phyloP scores from a whole-genome alignment of 2,113 vertebrate genomes.

The Trachemys scripta region DNA sequence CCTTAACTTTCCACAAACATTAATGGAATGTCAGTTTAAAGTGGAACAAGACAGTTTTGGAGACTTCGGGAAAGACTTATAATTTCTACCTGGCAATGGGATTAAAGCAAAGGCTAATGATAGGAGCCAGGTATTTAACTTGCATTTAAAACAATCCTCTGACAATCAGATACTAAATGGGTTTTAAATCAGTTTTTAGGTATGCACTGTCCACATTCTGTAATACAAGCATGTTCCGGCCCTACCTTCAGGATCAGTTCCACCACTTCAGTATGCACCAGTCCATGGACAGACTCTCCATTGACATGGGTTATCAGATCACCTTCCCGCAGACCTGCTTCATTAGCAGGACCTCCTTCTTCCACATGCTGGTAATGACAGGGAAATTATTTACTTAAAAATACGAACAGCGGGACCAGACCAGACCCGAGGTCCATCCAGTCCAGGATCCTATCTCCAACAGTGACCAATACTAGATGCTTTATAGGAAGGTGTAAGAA shows the following conservation, averaged over 20 bases:
- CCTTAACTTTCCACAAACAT: not conserved
- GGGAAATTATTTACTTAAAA: not conserved
- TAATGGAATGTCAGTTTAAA: not conserved
- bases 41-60: not conserved
- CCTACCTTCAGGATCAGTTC: slow-evolving; percentile 96
- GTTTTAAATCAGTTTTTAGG: not conserved
- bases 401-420: not conserved
- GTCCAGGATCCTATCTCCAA: not conserved
- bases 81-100: not conserved
- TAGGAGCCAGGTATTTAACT: not conserved
- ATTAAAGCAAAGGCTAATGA: not conserved
- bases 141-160: not conserved
- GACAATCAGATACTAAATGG: not conserved
- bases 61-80: not conserved
- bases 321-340: slow-evolving; percentile 92
- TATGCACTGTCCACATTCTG: not conserved
- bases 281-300: slow-evolving; percentile 93
- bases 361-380: slow-evolving; percentile 89
- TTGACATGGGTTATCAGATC: slow-evolving; percentile 98
- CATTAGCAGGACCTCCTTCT: slow-evolving; percentile 90
- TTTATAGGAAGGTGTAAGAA: not conserved
- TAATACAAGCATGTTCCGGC: not conserved
- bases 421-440: not conserved
- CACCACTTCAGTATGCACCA: slow-evolving; percentile 98
- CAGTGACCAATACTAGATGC: not conserved